Percentiles rank a stretch among this genome's conserved stretches.
phyloP scores from a whole-genome alignment of 2,113 vertebrate species.

The Microcebus murinus region DNA sequence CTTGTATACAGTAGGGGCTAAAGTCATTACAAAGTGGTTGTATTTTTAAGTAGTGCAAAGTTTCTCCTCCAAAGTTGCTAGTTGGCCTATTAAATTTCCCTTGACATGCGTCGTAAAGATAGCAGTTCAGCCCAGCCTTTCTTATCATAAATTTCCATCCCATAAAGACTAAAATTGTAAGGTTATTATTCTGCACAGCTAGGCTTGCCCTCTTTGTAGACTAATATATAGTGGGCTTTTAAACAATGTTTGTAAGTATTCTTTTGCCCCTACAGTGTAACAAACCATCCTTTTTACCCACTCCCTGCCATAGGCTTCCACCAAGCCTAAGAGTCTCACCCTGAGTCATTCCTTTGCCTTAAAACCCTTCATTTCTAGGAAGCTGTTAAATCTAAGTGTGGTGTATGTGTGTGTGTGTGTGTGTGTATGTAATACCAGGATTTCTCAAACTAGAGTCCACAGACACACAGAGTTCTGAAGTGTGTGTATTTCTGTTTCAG shows the following conservation, averaged over 20 bases:
- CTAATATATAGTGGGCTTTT: not conserved
- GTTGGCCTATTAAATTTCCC: slow-evolving; percentile 39
- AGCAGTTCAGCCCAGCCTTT: not conserved
- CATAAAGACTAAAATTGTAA: slow-evolving; percentile 4
- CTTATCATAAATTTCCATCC: not conserved
- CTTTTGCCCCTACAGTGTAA: slow-evolving; percentile 4
- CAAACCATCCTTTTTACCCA: not conserved
- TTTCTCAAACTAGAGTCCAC: not conserved
- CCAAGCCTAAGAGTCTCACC: not conserved
- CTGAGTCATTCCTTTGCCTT: not conserved
- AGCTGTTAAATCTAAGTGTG: not conserved
- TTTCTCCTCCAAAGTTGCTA: not conserved
- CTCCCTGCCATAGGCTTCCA: not conserved
- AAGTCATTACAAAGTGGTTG: not conserved
- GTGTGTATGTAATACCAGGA: not conserved
- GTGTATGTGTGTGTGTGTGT: too few relatives aligned
- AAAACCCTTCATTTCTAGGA: slow-evolving; percentile 45
- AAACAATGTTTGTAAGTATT: not conserved
- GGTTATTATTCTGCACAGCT: not conserved
- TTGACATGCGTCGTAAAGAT: not conserved
- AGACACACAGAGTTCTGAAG: not conserved
- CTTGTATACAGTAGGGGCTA: not conserved
- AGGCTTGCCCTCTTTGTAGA: not conserved
- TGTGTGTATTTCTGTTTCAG: not conserved
- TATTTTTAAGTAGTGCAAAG: not conserved